These are phyloP conservation scores for Peromyscus melanophrys DNA, from an alignment of 2,797 vertebrate genomes.

Conservation along the genomic window DNA sequence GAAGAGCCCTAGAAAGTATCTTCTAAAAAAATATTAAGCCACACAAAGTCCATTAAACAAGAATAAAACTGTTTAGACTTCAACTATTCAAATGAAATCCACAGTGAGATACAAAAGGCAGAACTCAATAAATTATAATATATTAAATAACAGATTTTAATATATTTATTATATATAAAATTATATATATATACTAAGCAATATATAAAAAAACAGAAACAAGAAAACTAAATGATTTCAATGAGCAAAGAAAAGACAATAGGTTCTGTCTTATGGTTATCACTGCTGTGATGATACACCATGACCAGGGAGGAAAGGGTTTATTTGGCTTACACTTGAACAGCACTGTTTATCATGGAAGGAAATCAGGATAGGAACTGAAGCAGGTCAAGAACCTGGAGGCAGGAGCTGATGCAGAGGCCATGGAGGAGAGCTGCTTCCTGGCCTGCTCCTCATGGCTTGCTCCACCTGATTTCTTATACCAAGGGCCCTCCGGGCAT, in stretches of 20 bases:
- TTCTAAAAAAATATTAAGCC: background rate
- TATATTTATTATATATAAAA: background rate
- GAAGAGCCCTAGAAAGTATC: background rate
- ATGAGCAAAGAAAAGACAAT: conserved; percentile 45
- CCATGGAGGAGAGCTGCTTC: background rate
- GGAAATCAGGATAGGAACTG: background rate
- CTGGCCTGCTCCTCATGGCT: background rate
- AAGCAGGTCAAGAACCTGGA: background rate
- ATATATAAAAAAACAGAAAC: background rate
- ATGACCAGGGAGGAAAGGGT: background rate
- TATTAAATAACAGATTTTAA: background rate
- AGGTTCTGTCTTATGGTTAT: background rate
- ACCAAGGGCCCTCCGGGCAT: background rate
- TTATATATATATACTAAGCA: background rate
- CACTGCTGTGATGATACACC: background rate
- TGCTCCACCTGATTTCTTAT: background rate
- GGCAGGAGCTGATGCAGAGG: background rate
- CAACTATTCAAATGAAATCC: background rate
- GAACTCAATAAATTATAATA: background rate
- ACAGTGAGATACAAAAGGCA: background rate
- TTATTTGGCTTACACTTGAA: background rate
- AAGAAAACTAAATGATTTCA: conserved; percentile 50
- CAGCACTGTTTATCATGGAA: background rate
- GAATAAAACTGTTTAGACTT: background rate
- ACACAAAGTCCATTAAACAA: background rate